These are phyloP conservation scores for Sparus aurata DNA, from an alignment of 2,797 vertebrate genomes.

Conservation along the genomic window DNA sequence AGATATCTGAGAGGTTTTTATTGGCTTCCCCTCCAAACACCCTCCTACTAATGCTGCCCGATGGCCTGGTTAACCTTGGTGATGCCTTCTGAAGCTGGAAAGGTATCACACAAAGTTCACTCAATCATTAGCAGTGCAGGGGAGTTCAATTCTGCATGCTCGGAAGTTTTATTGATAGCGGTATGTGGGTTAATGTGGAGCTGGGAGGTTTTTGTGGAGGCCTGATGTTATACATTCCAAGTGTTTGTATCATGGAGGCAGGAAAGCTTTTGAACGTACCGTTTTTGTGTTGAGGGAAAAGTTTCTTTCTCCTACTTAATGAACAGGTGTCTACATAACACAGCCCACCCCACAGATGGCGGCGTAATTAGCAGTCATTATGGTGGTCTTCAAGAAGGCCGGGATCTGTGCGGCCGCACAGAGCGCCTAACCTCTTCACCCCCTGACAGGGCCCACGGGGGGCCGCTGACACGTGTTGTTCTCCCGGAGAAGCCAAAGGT, in stretches of 20 bases:
- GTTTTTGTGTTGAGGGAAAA: constrained; percentile 65
- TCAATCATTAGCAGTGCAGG: constrained; percentile 74
- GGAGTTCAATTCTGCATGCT: constrained; percentile 67
- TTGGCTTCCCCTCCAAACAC: constrained; percentile 83
- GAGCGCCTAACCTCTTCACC: constrained; percentile 85
- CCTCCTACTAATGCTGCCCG: constrained; percentile 81
- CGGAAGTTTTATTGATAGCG: constrained; percentile 66
- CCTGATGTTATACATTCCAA: constrained; percentile 15
- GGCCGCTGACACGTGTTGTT: constrained; percentile 84
- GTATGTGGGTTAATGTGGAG: constrained; percentile 53
- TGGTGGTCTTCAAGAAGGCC: constrained; percentile 82
- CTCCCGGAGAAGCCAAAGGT: constrained; percentile 78
- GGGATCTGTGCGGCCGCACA: constrained; percentile 79
- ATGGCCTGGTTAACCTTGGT: constrained; percentile 85
- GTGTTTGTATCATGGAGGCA: constrained; percentile 20
- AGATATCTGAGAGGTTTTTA: constrained; percentile 85
- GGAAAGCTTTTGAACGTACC: constrained; percentile 25
- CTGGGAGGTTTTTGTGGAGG: constrained; percentile 17
- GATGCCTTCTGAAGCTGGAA: constrained; percentile 81
- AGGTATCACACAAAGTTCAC: constrained; percentile 84
- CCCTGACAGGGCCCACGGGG: constrained; percentile 78
- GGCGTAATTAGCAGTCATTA: constrained; percentile 87
- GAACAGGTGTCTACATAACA: constrained; percentile 89
- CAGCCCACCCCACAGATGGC: constrained; percentile 85
- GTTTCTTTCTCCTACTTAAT: constrained; percentile 81